Percentiles rank a stretch among this genome's conserved stretches.
These are phyloP conservation scores for Diadegma fenestrale DNA, from an alignment of 2,888 invertebrate genomes.

Conservation along the genomic window DNA sequence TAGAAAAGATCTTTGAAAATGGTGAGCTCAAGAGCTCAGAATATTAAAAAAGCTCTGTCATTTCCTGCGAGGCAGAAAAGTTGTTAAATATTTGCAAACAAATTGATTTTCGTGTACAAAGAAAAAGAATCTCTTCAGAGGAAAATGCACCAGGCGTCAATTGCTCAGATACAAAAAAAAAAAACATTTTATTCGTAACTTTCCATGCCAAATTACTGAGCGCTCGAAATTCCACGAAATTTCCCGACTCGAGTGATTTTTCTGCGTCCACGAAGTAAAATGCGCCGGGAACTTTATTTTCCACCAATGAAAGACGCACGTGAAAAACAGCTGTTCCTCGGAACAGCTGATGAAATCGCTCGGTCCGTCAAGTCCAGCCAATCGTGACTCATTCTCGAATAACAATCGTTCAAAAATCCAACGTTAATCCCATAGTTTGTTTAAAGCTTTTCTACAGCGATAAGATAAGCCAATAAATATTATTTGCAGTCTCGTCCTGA, in stretches of 20 bases:
- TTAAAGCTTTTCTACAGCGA: background rate
- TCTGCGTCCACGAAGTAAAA: background rate
- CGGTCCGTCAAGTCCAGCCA: background rate
- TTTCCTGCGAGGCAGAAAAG: too few relatives aligned
- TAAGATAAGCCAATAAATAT: background rate
- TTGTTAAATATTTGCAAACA: background rate
- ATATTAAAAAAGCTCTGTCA: background rate
- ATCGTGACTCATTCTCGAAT: background rate
- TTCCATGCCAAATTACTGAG: too few relatives aligned
- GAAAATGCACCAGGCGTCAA: too few relatives aligned
- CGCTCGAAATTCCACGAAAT: too few relatives aligned
- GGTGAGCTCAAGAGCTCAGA: constrained; percentile 83
- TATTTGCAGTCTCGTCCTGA: background rate
- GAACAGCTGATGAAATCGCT: constrained; percentile 8
- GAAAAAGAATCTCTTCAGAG: background rate
- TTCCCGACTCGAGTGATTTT: too few relatives aligned
- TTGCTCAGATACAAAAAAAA: too few relatives aligned
- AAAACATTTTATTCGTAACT: background rate
- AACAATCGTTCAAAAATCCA: background rate
- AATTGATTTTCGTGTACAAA: background rate
- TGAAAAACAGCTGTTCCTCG: background rate
- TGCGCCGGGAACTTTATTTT: background rate
- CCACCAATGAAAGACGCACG: background rate
- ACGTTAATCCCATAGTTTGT: background rate
- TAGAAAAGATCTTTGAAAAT: constrained; percentile 96